phyloP scores from a whole-genome alignment of 2,113 vertebrate genomes.

The Ictalurus punctatus region DNA sequence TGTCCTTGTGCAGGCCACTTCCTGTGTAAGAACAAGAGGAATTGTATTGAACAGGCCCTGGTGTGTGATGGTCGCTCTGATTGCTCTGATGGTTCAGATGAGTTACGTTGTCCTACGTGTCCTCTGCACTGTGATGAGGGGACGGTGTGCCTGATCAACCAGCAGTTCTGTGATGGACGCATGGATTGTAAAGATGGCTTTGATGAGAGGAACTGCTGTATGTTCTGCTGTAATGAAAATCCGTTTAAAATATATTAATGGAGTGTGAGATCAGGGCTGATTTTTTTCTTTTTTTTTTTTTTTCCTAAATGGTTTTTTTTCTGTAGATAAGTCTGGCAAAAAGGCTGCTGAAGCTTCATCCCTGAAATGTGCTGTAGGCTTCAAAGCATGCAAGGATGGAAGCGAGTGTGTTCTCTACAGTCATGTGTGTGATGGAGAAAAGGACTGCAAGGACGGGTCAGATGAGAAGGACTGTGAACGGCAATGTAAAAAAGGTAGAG shows the following conservation, averaged over 20 bases:
- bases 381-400: constrained; percentile 69
- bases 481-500: constrained; percentile 68
- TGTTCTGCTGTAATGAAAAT: neutral
- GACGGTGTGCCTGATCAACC: constrained; percentile 68
- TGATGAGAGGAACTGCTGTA: constrained; percentile 67
- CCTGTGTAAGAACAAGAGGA: constrained; percentile 69
- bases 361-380: constrained; percentile 60
- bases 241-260: neutral
- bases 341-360: neutral
- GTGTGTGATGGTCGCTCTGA: constrained; percentile 78
- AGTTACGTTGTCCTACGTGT: constrained; percentile 66
- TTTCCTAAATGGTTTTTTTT: constrained; percentile 2
- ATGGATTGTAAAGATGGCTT: constrained; percentile 81
- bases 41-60: constrained; percentile 66
- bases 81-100: constrained; percentile 82
- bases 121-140: constrained; percentile 68
- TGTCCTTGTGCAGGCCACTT: constrained; percentile 67
- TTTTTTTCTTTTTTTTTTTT: too few species aligned
- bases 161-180: constrained; percentile 78
- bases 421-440: constrained; percentile 78
- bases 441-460: constrained; percentile 81
- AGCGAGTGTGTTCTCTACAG: constrained; percentile 72
- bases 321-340: neutral
- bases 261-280: neutral
- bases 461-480: constrained; percentile 67